These are phyloP conservation scores for Amblyornis subalaris DNA, from an alignment of 2,113 vertebrate genomes.

Conservation along the genomic window DNA sequence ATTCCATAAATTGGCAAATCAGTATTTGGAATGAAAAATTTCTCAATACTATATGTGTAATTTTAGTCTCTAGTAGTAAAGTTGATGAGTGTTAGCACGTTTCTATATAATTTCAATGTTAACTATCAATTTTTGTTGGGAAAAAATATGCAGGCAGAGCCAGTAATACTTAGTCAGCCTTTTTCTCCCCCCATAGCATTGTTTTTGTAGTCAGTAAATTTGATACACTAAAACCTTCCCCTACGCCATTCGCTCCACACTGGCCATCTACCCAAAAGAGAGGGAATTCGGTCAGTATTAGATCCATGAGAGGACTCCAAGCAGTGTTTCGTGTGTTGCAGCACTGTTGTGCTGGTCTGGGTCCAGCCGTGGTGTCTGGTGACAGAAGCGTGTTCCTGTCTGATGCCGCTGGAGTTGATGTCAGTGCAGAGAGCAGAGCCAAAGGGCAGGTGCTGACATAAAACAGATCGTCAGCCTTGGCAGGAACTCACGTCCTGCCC, in stretches of 20 bases:
- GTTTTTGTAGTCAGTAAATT: not conserved
- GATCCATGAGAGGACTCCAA: not conserved
- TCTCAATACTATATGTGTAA: not conserved
- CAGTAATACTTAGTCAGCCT: not conserved
- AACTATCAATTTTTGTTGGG: not conserved
- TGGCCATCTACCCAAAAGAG: not conserved
- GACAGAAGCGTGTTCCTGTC: not conserved
- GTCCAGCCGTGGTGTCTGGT: not conserved
- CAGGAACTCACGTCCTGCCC: not conserved
- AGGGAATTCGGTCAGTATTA: not conserved
- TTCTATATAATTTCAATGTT: not conserved
- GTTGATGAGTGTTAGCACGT: not conserved
- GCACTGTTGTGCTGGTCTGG: not conserved
- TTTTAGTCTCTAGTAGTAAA: not conserved
- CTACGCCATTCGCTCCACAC: accelerated
- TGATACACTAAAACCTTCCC: not conserved
- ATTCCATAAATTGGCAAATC: not conserved
- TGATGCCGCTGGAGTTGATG: not conserved
- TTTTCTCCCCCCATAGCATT: not conserved
- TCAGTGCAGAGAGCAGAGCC: not conserved
- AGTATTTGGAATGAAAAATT: not conserved
- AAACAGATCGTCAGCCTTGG: not conserved
- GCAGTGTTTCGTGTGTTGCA: accelerated
- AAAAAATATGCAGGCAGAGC: not conserved
- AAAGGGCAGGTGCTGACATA: slow-evolving; percentile 30